Evolutionary conservation across 2,888 invertebrate species (phyloP), one percentile per base, ranked within the genome.

Genomic region (Eledone cirrhosa): DNA sequence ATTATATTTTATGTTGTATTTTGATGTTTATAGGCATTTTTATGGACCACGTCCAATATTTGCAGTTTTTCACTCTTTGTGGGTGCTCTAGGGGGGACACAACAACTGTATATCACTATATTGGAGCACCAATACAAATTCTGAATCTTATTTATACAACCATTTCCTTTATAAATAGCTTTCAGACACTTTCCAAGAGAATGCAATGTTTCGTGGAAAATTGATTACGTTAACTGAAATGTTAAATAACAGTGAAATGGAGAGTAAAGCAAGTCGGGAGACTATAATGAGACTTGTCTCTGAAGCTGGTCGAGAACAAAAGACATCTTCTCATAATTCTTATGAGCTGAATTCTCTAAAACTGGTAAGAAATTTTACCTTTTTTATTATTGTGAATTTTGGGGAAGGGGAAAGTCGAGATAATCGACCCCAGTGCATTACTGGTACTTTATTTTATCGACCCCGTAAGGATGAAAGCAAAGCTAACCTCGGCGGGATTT

Each of bases 211-310:
- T 77, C 89, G 88, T 80, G 90, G 90, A 16, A 89, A 89, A 81
- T 80, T 90, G 31, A 81, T 88, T 31, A 88, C 89, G 0, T 72
- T 90, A 81, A 87, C 85, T 78, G 91, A 91, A 81, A 85, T 87
- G 19, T 74, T 89, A 53, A 84, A 85, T 69, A 87, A 87, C 78
- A 87, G 88, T 4, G 90, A 91, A 79, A 79, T 88, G 16, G 91
- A 91, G 82, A 87, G 86, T 22, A 90, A 90, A 78, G 90, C 90
- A 1, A 90, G 90, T 83, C 84, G 91, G 29, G 90, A 91, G 81
- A 91, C 91, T 27, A 91, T 91, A 77, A 88, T 89, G 88, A 85
- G 91, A 75, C 87, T 91, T 31, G 90, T 90, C 47, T 82, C 85
- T 7, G 89, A 89, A 79, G 83, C 87, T 27, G 86, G 86, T 31